Percentiles rank a stretch among this genome's conserved stretches.
These are phyloP conservation scores for Anguilla rostrata DNA, from an alignment of 2,113 vertebrate genomes.

Conservation along the genomic window DNA sequence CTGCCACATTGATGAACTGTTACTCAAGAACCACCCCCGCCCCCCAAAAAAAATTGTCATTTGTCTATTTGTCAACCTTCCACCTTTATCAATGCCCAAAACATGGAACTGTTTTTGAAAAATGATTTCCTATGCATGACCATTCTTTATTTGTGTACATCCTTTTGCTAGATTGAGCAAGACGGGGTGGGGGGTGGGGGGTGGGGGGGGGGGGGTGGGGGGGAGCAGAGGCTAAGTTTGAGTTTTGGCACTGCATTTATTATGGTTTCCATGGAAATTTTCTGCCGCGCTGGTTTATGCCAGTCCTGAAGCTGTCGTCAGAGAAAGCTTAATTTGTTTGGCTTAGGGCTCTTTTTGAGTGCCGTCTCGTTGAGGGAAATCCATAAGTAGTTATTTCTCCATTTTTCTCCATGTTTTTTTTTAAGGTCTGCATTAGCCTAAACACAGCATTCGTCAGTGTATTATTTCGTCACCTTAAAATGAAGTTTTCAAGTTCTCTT, in stretches of 20 bases:
- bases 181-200: conserved; percentile 46
- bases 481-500: conserved; percentile 85
- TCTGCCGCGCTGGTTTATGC: conserved; percentile 78
- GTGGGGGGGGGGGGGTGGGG: conserved; percentile 52
- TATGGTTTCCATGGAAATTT: conserved; percentile 88
- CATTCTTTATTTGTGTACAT: conserved; percentile 50
- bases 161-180: conserved; percentile 54
- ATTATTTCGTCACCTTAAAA: conserved; percentile 79
- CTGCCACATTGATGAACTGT: conserved; percentile 29
- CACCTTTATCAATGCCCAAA: conserved; percentile 51
- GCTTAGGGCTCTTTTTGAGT: conserved; percentile 49
- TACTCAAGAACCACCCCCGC: conserved; percentile 33
- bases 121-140: conserved; percentile 58
- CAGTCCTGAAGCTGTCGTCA: conserved; percentile 76
- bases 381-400: conserved; percentile 49
- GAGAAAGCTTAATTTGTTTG: conserved; percentile 84
- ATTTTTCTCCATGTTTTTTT: conserved; percentile 81
- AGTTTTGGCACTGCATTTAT: conserved; percentile 79
- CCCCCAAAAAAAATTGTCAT: neutral
- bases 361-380: conserved; percentile 70
- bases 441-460: conserved; percentile 87
- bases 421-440: conserved; percentile 80
- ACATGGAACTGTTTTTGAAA: conserved; percentile 54
- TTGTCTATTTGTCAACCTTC: conserved; percentile 53
- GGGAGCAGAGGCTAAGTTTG: conserved; percentile 63